Percentiles rank a stretch among this genome's conserved stretches.
These are phyloP conservation scores for Sebastiscus albofasciatus DNA, from an alignment of 2,797 vertebrate genomes.

Conservation along the genomic window DNA sequence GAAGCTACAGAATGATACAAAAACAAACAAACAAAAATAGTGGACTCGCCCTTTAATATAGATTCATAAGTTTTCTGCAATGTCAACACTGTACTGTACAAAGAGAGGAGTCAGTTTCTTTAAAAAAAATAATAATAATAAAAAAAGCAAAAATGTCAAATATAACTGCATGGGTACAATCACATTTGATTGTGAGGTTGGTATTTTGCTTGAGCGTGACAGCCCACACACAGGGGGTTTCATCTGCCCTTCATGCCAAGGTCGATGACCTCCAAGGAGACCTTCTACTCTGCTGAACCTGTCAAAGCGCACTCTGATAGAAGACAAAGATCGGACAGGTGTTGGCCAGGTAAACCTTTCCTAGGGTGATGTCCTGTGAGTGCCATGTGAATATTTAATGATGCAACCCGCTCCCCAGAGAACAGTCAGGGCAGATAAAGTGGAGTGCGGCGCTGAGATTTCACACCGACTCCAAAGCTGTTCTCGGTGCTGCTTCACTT, in stretches of 20 bases:
- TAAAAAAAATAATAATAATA: background rate
- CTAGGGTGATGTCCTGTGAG: conserved; percentile 54
- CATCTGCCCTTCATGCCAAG: conserved; percentile 25
- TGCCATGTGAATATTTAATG: conserved; percentile 73
- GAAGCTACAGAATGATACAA: no score
- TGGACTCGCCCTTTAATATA: background rate
- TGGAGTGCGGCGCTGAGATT: conserved; percentile 50
- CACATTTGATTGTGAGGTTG: background rate
- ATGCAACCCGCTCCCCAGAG: conserved; percentile 22
- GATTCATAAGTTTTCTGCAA: conserved; percentile 35
- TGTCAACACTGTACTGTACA: conserved; percentile 8
- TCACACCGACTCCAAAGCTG: conserved; percentile 54
- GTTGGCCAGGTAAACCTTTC: conserved; percentile 61
- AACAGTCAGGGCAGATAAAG: conserved; percentile 57
- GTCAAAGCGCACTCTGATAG: conserved; percentile 50
- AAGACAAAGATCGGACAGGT: conserved; percentile 68
- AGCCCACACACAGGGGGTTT: background rate
- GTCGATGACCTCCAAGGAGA: conserved; percentile 44
- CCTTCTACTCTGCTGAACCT: conserved; percentile 20
- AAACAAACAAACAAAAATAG: no score
- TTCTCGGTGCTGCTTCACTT: conserved; percentile 42
- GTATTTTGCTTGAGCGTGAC: background rate
- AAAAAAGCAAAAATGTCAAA: background rate
- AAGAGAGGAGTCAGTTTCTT: background rate
- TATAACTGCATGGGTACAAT: background rate